Evolutionary conservation across 2,113 vertebrate species (phyloP).

Genomic region (Telmatochromis sp.): DNA sequence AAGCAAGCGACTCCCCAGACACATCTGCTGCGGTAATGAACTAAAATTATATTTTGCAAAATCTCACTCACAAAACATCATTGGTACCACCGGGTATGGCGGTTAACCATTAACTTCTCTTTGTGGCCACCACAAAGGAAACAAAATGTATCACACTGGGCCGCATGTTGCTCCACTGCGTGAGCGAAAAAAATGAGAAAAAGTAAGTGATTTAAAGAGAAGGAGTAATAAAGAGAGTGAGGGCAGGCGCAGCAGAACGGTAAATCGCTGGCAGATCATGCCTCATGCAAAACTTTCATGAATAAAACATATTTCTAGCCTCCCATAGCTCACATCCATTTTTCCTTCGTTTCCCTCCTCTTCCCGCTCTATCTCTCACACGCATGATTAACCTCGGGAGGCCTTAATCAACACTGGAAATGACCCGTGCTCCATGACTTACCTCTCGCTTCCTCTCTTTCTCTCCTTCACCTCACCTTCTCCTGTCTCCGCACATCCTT

Average conservation of each 20-base stretch:
- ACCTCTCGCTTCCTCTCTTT: conserved; percentile 9
- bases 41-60: conserved; percentile 4
- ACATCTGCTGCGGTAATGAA: conserved; percentile 2
- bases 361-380: conserved; percentile 62
- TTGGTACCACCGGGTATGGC: not conserved
- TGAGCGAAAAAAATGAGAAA: conserved; percentile 41
- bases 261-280: conserved; percentile 68
- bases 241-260: conserved; percentile 41
- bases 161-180: not conserved
- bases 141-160: conserved; percentile 22
- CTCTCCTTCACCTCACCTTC: conserved; percentile 31
- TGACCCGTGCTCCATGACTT: conserved; percentile 66
- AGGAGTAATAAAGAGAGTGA: conserved; percentile 47
- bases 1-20: not conserved
- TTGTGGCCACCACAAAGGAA: conserved; percentile 32
- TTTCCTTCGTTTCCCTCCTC: conserved; percentile 42
- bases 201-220: conserved; percentile 62
- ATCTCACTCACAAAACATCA: conserved; percentile 3
- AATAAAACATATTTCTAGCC: conserved; percentile 71
- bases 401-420: conserved; percentile 73
- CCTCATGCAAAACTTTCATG: conserved; percentile 71
- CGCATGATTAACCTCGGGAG: conserved; percentile 70
- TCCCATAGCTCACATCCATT: conserved; percentile 55
- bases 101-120: conserved; percentile 35
- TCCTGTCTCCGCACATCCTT: not conserved